Conservation (phyloP, 2,888 invertebrate species). For the Drosophila setosimentum region DNA sequence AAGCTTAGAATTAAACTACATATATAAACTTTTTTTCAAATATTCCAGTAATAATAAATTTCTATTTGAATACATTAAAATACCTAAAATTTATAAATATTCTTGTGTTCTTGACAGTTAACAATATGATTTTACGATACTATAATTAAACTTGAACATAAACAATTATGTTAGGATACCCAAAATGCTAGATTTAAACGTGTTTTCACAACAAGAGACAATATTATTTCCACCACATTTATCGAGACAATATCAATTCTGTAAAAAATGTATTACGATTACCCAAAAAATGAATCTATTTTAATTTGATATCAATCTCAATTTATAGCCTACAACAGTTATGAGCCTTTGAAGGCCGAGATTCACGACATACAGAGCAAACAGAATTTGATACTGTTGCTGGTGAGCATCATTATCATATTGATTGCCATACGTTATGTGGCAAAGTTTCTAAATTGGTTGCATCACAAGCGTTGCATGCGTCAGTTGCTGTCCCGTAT, state of each 20-base stretch:
- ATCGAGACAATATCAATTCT: not conserved
- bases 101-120: no score
- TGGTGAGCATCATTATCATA: conserved; percentile 73
- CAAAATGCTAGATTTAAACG: not conserved
- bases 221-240: not conserved
- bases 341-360: conserved; percentile 72
- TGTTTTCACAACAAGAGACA: not conserved
- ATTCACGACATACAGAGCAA: conserved; percentile 76
- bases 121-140: not conserved
- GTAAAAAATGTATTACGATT: not conserved
- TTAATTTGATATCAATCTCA: not conserved
- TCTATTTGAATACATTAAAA: not conserved
- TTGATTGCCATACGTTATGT: conserved; percentile 73
- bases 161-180: not conserved
- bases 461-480: conserved; percentile 69
- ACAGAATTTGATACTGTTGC: conserved; percentile 72
- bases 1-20: not conserved
- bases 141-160: not conserved
- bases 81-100: not conserved
- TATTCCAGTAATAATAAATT: not conserved
- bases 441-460: conserved; percentile 74
- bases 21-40: not conserved
- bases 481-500: conserved; percentile 66
- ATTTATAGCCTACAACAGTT: conserved; percentile 68
- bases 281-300: not conserved